Base-by-base conservation (phyloP, 37 sponge, comb jelly and placozoan species). In the Aplysina aerophoba region DNA sequence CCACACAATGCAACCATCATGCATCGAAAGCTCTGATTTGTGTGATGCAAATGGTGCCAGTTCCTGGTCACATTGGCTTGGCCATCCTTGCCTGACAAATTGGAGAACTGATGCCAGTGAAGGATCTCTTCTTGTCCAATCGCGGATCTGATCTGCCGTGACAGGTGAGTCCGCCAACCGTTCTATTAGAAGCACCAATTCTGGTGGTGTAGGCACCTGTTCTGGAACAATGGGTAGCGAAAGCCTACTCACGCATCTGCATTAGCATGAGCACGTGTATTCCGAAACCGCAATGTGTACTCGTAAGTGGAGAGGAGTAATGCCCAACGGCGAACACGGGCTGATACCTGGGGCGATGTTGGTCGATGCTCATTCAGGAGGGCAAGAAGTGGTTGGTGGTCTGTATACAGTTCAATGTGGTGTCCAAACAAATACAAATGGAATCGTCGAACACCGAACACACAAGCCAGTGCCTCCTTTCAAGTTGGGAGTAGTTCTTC, bases 321-420 rank as follows among this genome's bases (percentile, higher is more conserved):
- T 17, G 87, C 79, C 80, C 87, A 86, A 22, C 87, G 25, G 64
- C 63, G 87, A 15, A 86, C 34, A 21, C 80, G 0, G 14, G 54
- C 80, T 31, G 87, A 53, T 33, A 74, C 85, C 27, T 54, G 54
- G 4, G 30, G 6, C 24, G 74, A 56, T 24, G 79, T 57, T 17
- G 85, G 56, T n/a, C 14, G 73, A 41, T 74, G 16, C 4, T 81
- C 73, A 54, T 54, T 27, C 16, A 84, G 50, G 8, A 84, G 15
- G 30, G 8, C 0, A 24, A 27, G 28, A 2, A 84, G 57, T 8
- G 73, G 85, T 31, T 44, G 19, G 74, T 84, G 73, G 35, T 84
- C 85, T n/a, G 85, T 41, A 73, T 33, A 22, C 16, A 35, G 11
- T n/a, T 6, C 50, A 80, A 35, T 78, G 4, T 25, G 19, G 3